These are phyloP conservation scores for Drosophila birchii DNA, from an alignment of 2,888 invertebrate genomes.

Conservation along the genomic window DNA sequence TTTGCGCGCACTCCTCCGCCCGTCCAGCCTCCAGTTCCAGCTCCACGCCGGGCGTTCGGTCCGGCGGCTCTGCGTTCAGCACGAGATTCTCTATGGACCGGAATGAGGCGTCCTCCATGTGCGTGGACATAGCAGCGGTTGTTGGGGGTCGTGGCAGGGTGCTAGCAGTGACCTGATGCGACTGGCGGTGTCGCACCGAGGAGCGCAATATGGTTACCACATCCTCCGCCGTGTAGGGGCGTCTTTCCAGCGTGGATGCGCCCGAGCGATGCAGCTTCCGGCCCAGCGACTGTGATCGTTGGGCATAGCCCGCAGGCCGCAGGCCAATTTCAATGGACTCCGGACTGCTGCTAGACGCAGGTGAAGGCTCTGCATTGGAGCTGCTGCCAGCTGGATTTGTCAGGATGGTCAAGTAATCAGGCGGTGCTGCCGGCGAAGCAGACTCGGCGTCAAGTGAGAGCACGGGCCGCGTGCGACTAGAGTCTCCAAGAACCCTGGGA, in stretches of 20 bases:
- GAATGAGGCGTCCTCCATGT: conserved; percentile 70
- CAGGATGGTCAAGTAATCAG: conserved; percentile 78
- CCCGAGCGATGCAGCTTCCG: conserved; percentile 62
- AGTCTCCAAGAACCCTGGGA: conserved; percentile 71
- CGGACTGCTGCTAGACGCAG: conserved; percentile 54
- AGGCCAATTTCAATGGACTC: conserved; percentile 75
- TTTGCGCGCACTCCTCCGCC: conserved; percentile 55
- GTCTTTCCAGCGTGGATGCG: conserved; percentile 47
- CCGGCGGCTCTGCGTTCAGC: conserved; percentile 81
- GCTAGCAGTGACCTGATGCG: conserved; percentile 40
- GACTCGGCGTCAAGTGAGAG: conserved; percentile 67
- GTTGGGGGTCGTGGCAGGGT: conserved; percentile 64
- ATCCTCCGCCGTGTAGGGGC: conserved; percentile 82
- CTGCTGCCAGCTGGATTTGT: conserved; percentile 56
- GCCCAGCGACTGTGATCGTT: conserved; percentile 78
- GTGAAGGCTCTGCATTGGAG: conserved; percentile 21
- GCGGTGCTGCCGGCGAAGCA: conserved; percentile 67
- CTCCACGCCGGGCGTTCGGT: conserved; percentile 79
- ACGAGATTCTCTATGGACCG: conserved; percentile 83
- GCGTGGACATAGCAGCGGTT: conserved; percentile 59
- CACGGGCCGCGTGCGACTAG: conserved; percentile 66
- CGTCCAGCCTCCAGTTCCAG: conserved; percentile 77
- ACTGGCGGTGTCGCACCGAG: conserved; percentile 68
- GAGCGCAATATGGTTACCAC: conserved; percentile 83
- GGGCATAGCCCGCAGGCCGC: conserved; percentile 59